Evolutionary conservation across 23 tunicate genomes (phyloP).

Genomic region (Ascidia mentula): DNA sequence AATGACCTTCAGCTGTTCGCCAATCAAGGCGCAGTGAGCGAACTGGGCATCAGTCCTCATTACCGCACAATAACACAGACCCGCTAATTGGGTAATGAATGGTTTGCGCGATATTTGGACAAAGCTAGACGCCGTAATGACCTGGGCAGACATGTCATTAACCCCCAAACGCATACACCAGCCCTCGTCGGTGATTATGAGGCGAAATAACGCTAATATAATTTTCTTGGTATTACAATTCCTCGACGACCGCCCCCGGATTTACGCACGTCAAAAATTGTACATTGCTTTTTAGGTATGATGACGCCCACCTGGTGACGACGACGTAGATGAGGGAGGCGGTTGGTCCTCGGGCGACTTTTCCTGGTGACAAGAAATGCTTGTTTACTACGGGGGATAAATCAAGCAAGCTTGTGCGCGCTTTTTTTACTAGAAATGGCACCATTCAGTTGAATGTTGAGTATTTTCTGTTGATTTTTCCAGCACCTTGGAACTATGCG

Average conservation of each 20-base stretch:
- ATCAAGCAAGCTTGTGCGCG: too few species aligned
- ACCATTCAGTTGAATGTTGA: too few species aligned
- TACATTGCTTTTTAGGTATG: neutral
- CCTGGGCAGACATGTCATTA: neutral
- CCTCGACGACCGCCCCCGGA: neutral
- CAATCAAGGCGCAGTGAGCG: too few species aligned
- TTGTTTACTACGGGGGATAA: too few species aligned
- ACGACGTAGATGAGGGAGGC: neutral
- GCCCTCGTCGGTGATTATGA: neutral
- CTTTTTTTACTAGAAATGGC: too few species aligned
- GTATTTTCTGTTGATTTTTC: too few species aligned
- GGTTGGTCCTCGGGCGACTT: neutral
- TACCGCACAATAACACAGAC: neutral
- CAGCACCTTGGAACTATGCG: too few species aligned
- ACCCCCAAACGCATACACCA: neutral
- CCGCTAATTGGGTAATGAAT: neutral
- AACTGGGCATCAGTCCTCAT: neutral
- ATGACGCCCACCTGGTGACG: constrained; percentile 6
- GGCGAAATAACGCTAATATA: neutral
- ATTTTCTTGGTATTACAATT: neutral
- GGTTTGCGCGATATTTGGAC: neutral
- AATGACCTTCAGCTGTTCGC: too few species aligned
- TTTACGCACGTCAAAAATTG: neutral
- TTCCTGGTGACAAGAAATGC: neutral
- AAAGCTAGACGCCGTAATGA: neutral